These are phyloP conservation scores for Carterocephalus palaemon DNA, from an alignment of 2,888 invertebrate species.

Conservation along the genomic window DNA sequence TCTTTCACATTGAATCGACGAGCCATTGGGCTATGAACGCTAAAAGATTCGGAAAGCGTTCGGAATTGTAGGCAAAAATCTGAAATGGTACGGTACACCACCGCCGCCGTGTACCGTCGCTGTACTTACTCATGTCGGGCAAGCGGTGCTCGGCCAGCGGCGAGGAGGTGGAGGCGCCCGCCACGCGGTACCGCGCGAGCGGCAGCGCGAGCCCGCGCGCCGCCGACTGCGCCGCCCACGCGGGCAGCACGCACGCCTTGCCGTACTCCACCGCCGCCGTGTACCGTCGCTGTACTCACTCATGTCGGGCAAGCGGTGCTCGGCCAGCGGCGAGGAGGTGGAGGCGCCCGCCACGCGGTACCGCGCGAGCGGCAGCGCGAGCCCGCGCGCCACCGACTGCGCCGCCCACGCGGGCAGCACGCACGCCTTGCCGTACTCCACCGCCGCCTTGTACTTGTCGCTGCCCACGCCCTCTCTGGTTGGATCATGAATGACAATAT, in stretches of 20 bases:
- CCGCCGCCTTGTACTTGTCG: constrained; percentile 84
- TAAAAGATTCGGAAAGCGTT: too few relatives aligned
- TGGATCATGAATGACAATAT: too few relatives aligned
- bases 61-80: too few relatives aligned
- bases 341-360: constrained; percentile 80
- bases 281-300: constrained; percentile 79
- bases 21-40: too few relatives aligned
- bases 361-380: constrained; percentile 80
- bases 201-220: constrained; percentile 84
- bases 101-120: neutral
- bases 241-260: constrained; percentile 83
- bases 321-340: constrained; percentile 85
- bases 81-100: too few relatives aligned
- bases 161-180: constrained; percentile 83
- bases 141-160: constrained; percentile 78
- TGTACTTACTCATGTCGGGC: constrained; percentile 71
- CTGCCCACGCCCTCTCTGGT: constrained; percentile 81
- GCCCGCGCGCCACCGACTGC: constrained; percentile 86
- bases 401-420: constrained; percentile 88
- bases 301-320: constrained; percentile 65
- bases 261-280: constrained; percentile 76
- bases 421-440: constrained; percentile 79
- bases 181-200: constrained; percentile 77
- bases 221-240: constrained; percentile 91
- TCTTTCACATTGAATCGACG: too few relatives aligned